phyloP scores from a whole-genome alignment of 2,888 invertebrate genomes.

The Apamea crenata region DNA sequence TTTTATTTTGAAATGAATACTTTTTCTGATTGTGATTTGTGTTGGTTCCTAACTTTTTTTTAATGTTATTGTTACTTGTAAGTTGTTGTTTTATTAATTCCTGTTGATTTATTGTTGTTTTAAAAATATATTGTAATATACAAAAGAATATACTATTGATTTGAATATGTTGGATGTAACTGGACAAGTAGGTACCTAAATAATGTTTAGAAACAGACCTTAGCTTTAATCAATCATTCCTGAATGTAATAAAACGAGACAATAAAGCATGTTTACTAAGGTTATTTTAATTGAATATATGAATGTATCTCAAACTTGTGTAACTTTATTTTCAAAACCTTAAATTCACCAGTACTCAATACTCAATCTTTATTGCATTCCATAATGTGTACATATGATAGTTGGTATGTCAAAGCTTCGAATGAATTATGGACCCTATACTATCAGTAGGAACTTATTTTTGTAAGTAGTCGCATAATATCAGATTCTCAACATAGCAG shows the following conservation, averaged over 20 bases:
- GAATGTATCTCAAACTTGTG: conserved; percentile 15
- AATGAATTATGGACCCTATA: too few species aligned
- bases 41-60: neutral
- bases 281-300: conserved; percentile 35
- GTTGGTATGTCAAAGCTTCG: too few species aligned
- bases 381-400: too few species aligned
- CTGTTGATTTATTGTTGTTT: conserved; percentile 9
- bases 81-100: conserved; percentile 14
- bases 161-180: neutral
- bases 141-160: neutral
- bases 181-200: neutral
- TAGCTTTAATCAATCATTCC: conserved; percentile 72
- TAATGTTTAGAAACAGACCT: conserved; percentile 8
- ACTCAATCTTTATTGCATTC: too few species aligned
- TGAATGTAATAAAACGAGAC: conserved; percentile 71
- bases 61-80: conserved; percentile 2
- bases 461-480: too few species aligned
- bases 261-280: conserved; percentile 62
- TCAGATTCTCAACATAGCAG: too few species aligned
- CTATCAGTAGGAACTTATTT: neutral
- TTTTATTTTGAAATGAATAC: neutral
- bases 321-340: conserved; percentile 14
- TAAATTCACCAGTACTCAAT: too few species aligned
- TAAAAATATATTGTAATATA: neutral
- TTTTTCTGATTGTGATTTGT: neutral